Conservation (phyloP, 1,140 invertebrate species). For the Chelonus insularis region DNA sequence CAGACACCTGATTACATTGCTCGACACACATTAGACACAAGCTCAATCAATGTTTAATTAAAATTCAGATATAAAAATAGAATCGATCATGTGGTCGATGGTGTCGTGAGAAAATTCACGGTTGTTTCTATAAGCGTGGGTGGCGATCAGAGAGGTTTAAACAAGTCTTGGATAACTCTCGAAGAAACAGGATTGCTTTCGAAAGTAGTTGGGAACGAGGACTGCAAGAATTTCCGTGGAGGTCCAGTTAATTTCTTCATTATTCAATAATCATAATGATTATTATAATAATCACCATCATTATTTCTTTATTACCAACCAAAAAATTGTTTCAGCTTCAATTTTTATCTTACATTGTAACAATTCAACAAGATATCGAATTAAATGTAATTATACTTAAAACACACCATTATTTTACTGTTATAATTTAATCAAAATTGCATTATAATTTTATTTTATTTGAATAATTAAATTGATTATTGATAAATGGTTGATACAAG, state of each 20-base stretch:
- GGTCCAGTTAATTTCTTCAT: background rate
- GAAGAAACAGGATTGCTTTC: conserved; percentile 18
- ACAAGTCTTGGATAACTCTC: background rate
- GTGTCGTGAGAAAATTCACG: background rate
- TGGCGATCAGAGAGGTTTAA: background rate
- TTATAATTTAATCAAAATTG: no score
- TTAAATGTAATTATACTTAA: no score
- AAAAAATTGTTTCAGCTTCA: no score
- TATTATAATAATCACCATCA: no score
- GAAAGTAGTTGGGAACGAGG: conserved; percentile 7
- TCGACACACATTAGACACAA: no score
- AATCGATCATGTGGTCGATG: background rate
- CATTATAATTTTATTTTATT: no score
- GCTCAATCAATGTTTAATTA: background rate
- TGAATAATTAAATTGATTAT: no score
- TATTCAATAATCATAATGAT: background rate
- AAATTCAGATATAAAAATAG: background rate
- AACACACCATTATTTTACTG: no score
- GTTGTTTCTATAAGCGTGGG: background rate
- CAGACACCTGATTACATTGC: conserved; percentile 41
- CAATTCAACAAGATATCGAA: no score
- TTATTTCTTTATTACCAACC: no score
- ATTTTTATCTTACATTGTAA: no score
- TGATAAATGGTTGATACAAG: no score
- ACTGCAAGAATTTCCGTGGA: background rate